phyloP scores from a whole-genome alignment of 2,888 invertebrate species.

The Cryptus viduatorius region DNA sequence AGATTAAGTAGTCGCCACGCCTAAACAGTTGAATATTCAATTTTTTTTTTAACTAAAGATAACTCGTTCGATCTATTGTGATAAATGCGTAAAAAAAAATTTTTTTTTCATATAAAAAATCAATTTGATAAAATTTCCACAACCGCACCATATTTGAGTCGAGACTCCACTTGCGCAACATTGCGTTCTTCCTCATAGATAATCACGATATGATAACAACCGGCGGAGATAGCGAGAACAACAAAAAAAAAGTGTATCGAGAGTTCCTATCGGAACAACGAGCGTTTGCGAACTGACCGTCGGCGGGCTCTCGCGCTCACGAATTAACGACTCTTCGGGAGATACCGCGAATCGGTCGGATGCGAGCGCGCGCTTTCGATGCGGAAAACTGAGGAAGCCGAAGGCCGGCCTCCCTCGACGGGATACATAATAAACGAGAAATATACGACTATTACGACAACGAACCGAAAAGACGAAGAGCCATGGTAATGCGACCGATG shows the following conservation, averaged over 20 bases:
- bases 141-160: slow-evolving; percentile 78
- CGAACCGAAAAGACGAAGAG: background rate
- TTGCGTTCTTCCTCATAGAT: slow-evolving; percentile 61
- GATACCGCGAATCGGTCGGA: slow-evolving; percentile 50
- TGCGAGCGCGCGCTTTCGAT: slow-evolving; percentile 14
- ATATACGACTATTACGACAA: slow-evolving; percentile 24
- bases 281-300: slow-evolving; percentile 53
- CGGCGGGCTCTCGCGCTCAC: background rate
- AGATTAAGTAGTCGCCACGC: too few relatives aligned
- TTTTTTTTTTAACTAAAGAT: too few relatives aligned
- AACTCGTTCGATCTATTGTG: too few relatives aligned
- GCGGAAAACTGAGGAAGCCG: slow-evolving; percentile 26
- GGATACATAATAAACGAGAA: slow-evolving; percentile 15
- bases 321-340: slow-evolving; percentile 18
- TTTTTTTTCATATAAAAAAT: background rate
- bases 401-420: slow-evolving; percentile 24
- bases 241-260: slow-evolving; percentile 18
- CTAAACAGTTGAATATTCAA: too few relatives aligned
- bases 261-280: slow-evolving; percentile 90
- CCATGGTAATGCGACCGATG: slow-evolving; percentile 42
- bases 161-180: slow-evolving; percentile 78
- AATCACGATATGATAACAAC: slow-evolving; percentile 39
- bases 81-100: background rate
- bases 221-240: slow-evolving; percentile 14
- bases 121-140: slow-evolving; percentile 1